These are phyloP conservation scores for Protonemura montana DNA, from an alignment of 2,888 invertebrate genomes.

Conservation along the genomic window DNA sequence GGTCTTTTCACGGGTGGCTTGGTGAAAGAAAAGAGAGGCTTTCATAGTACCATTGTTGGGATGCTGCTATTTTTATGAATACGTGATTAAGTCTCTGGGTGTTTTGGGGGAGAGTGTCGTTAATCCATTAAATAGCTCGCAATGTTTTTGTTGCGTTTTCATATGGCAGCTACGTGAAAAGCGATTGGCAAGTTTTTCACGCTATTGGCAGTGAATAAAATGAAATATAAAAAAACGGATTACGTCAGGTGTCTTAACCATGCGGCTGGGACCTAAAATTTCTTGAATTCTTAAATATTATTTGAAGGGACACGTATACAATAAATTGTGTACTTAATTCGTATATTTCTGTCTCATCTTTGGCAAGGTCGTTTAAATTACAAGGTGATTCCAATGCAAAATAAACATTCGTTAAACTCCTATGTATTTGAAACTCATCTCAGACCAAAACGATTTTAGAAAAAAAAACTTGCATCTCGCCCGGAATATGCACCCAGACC, in stretches of 20 bases:
- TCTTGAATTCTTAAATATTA: background rate
- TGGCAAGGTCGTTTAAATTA: background rate
- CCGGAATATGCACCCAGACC: background rate
- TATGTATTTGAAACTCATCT: background rate
- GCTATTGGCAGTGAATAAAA: background rate
- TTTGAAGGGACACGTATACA: background rate
- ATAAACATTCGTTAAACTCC: background rate
- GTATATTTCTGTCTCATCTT: background rate
- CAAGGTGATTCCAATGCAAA: background rate
- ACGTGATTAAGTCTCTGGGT: background rate
- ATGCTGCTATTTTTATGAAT: background rate
- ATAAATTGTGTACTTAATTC: background rate
- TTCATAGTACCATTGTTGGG: background rate
- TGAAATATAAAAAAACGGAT: no score
- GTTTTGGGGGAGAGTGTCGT: background rate
- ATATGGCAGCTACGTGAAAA: background rate
- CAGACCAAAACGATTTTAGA: background rate
- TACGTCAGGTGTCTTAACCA: no score
- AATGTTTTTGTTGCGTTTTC: background rate
- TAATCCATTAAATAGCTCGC: background rate
- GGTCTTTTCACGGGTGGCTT: background rate
- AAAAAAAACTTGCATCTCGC: background rate
- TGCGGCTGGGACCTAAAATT: no score
- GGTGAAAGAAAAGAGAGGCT: background rate
- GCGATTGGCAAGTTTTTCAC: no score